Evolutionary conservation across 2,113 vertebrate genomes (phyloP).

Genomic region (Paramormyrops kingsleyae): DNA sequence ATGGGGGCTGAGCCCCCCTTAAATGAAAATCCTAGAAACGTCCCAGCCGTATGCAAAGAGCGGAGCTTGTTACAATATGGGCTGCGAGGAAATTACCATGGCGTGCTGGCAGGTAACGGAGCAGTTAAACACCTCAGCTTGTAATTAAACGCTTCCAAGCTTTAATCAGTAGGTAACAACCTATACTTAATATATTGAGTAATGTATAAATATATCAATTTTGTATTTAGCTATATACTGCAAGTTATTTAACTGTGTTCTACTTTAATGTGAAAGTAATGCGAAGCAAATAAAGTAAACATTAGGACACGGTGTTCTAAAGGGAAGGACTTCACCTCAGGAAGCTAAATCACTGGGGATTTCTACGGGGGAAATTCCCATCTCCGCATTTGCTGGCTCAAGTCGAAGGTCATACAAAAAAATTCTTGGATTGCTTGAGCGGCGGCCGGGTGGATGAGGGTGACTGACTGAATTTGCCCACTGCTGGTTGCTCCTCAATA

Average conservation of each 20-base stretch:
- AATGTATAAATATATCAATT: background rate
- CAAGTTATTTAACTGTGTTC: background rate
- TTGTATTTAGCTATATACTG: background rate
- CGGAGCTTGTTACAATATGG: background rate
- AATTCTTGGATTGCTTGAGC: background rate
- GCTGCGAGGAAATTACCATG: background rate
- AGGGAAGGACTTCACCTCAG: background rate
- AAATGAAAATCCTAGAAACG: too few species aligned
- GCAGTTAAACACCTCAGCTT: background rate
- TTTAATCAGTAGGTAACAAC: background rate
- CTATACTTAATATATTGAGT: background rate
- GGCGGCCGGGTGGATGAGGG: background rate
- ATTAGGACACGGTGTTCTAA: background rate
- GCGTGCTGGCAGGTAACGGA: background rate
- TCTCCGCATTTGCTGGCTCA: constrained; percentile 37
- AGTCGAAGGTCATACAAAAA: constrained; percentile 26
- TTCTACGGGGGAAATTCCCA: constrained; percentile 22
- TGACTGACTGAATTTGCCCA: constrained; percentile 16
- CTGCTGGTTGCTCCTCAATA: constrained; percentile 52
- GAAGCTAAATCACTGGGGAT: background rate
- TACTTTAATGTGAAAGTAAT: background rate
- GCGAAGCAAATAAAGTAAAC: background rate
- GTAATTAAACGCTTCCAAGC: background rate
- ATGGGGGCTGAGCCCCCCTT: too few species aligned
- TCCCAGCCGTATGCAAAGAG: background rate